phyloP scores from a whole-genome alignment of 2,797 vertebrate genomes.

The Melanotaenia nigrans region DNA sequence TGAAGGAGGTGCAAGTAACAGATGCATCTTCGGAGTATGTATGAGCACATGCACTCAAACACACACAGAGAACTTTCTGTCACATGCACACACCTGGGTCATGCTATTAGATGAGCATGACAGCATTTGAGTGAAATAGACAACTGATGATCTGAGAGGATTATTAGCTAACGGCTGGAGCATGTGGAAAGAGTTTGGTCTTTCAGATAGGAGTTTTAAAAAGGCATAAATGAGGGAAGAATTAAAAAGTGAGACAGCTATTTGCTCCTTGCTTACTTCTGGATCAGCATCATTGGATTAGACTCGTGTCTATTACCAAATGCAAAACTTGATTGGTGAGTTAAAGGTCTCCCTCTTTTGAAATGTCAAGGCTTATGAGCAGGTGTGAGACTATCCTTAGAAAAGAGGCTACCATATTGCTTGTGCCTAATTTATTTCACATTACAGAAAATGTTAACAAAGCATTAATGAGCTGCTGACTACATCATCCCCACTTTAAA shows the following conservation, averaged over 20 bases:
- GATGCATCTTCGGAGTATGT: conserved; percentile 54
- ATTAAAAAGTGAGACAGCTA: conserved; percentile 24
- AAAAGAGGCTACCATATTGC: conserved; percentile 57
- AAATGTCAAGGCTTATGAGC: conserved; percentile 72
- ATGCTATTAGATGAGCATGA: conserved; percentile 64
- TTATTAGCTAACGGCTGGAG: conserved; percentile 77
- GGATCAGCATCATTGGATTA: conserved; percentile 63
- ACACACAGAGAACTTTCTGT: conserved; percentile 20
- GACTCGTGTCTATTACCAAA: conserved; percentile 55
- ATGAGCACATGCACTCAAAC: conserved; percentile 1
- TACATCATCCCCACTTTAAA: conserved; percentile 67
- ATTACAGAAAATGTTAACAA: conserved; percentile 75
- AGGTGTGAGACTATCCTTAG: conserved; percentile 57
- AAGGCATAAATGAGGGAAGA: conserved; percentile 11
- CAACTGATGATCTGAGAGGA: conserved; percentile 72
- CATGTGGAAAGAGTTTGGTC: conserved; percentile 63
- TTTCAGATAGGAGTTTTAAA: conserved; percentile 44
- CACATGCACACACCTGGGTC: conserved; percentile 46
- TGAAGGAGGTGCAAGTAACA: conserved; percentile 74
- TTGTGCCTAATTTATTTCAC: conserved; percentile 72
- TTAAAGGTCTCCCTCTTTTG: conserved; percentile 58
- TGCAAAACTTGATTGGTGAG: conserved; percentile 62
- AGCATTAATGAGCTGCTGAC: conserved; percentile 74
- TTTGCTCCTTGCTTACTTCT: conserved; percentile 41
- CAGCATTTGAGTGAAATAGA: conserved; percentile 66